Conservation (phyloP, 2,797 vertebrate species). For the Brachymystax lenok region DNA sequence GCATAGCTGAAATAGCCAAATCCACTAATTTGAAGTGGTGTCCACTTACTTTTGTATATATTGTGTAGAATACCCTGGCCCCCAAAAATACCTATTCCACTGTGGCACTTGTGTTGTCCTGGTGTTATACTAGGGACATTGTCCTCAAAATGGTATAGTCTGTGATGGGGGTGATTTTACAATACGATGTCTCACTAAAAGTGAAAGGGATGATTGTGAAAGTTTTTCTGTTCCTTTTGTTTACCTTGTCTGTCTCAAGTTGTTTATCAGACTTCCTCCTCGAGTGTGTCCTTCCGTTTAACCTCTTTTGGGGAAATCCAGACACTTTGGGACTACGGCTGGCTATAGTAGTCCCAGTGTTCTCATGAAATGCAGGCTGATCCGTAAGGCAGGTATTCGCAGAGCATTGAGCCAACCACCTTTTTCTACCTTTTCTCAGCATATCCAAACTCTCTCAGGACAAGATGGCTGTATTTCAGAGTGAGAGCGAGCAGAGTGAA, state of each 20-base stretch:
- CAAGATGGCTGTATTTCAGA: slow-evolving; percentile 21
- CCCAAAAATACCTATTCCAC: too few species aligned
- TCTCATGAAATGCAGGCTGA: slow-evolving; percentile 28
- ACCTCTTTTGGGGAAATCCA: slow-evolving; percentile 21
- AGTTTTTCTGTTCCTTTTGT: background rate
- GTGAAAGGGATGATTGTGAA: background rate
- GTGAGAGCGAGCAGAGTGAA: slow-evolving; percentile 9
- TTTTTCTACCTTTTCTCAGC: background rate
- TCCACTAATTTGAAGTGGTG: too few species aligned
- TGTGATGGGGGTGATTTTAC: too few species aligned
- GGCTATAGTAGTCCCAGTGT: slow-evolving; percentile 14
- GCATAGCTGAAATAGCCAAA: too few species aligned
- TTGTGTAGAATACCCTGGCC: too few species aligned
- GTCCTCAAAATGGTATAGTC: too few species aligned
- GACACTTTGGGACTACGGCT: background rate
- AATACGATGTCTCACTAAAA: too few species aligned
- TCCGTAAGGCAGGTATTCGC: slow-evolving; percentile 12
- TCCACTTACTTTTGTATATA: too few species aligned
- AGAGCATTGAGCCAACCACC: slow-evolving; percentile 10
- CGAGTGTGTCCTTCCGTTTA: background rate
- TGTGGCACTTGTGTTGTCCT: background rate
- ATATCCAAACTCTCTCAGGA: slow-evolving; percentile 29
- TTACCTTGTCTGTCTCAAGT: background rate
- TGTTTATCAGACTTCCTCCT: slow-evolving; percentile 3
- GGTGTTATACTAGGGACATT: background rate